Conservation (phyloP, 64 coral and sea anemone genomes). For the Montipora cactus region DNA sequence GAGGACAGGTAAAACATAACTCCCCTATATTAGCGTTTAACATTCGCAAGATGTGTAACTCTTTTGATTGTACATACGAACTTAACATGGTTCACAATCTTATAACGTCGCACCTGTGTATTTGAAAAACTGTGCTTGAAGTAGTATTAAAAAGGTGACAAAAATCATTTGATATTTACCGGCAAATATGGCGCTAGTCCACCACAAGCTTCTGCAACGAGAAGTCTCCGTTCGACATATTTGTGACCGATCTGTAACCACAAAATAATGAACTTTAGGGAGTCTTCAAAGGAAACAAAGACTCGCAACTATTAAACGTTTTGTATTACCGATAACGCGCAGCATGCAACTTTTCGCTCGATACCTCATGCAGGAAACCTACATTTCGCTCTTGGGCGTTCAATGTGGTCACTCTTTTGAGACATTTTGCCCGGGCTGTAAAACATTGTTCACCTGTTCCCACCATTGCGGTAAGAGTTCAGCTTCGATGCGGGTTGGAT, state of each 20-base stretch:
- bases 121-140: not conserved
- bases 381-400: too few relatives aligned
- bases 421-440: too few relatives aligned
- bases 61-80: too few relatives aligned
- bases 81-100: not conserved
- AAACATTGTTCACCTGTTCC: slow-evolving; percentile 79
- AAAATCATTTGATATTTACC: slow-evolving; percentile 40
- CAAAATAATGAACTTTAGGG: too few relatives aligned
- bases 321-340: too few relatives aligned
- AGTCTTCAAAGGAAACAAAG: not conserved
- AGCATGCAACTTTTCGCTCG: too few relatives aligned
- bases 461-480: slow-evolving; percentile 93
- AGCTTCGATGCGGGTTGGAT: slow-evolving; percentile 85
- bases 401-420: too few relatives aligned
- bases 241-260: slow-evolving; percentile 90
- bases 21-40: too few relatives aligned
- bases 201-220: slow-evolving; percentile 98
- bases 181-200: slow-evolving; percentile 85
- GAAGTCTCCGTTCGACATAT: slow-evolving; percentile 86
- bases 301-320: too few relatives aligned
- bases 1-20: not conserved
- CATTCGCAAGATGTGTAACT: too few relatives aligned
- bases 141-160: too few relatives aligned
- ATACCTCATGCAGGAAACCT: too few relatives aligned
- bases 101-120: not conserved